phyloP scores from a whole-genome alignment of 2,113 vertebrate species.

The Chionomys nivalis region DNA sequence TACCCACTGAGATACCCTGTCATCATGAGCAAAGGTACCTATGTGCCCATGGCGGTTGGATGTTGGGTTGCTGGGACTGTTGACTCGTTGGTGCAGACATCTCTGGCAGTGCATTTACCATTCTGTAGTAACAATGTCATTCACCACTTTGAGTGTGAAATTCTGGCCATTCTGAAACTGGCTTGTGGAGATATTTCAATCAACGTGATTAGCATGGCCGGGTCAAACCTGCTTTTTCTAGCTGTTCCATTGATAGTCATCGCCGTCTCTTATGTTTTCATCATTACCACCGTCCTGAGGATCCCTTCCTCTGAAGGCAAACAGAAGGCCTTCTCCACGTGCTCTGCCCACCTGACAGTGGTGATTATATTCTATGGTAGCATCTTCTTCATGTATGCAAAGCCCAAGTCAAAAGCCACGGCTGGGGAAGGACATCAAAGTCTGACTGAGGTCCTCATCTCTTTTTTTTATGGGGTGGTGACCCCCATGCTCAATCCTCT shows the following conservation, averaged over 20 bases:
- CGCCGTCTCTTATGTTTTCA: conserved; percentile 68
- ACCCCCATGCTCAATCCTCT: conserved; percentile 73
- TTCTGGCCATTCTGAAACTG: conserved; percentile 74
- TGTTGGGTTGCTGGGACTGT: conserved; percentile 58
- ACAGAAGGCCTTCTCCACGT: conserved; percentile 72
- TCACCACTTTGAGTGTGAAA: conserved; percentile 76
- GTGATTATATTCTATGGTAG: conserved; percentile 76
- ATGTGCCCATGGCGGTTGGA: conserved; percentile 55
- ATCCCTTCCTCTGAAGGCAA: conserved; percentile 72
- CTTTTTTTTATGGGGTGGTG: conserved; percentile 74
- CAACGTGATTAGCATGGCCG: conserved; percentile 72
- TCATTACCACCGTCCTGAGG: conserved; percentile 65
- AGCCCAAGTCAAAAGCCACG: conserved; percentile 46
- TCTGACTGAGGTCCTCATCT: conserved; percentile 24
- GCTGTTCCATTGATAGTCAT: conserved; percentile 69
- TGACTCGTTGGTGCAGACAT: conserved; percentile 66
- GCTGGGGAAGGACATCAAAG: neutral
- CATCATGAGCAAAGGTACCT: conserved; percentile 70
- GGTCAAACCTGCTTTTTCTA: conserved; percentile 62
- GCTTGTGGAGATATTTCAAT: conserved; percentile 72
- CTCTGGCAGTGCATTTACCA: conserved; percentile 55
- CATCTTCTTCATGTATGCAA: conserved; percentile 73
- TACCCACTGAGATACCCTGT: conserved; percentile 74
- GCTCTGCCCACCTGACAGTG: conserved; percentile 74
- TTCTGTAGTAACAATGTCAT: conserved; percentile 73